Evolutionary conservation across 1,140 invertebrate species (phyloP), one percentile per base, ranked within the genome.

Genomic region (Thrips palmi): DNA sequence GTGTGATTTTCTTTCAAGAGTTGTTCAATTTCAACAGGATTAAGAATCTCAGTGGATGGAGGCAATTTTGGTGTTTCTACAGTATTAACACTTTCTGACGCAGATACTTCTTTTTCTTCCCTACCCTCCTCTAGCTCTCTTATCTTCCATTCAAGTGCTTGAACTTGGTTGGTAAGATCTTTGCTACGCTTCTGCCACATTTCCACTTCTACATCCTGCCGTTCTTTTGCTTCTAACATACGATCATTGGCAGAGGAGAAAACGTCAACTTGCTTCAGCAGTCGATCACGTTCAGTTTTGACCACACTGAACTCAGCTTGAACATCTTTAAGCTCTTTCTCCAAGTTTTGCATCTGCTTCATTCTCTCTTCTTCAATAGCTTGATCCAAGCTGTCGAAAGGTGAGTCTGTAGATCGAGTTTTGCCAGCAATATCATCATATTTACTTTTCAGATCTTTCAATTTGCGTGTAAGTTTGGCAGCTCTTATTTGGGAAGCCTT

Each of bases 151-250:
- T 58, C 55, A 2, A 61, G 41, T 15, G 49, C 51, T 24, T 52
- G 42, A 17, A 58, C 41, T 27, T 61, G 49, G 18, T 62, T 50
- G 49, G 81, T 74, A 33, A 85, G 53, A 25, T 46, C 44, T 15
- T 29, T 34, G 18, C 71, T 75, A 47, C 74, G 68, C 19, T 67
- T 68, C 49, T 75, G 70, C 53, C 72, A 72, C 44, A 76, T 63
- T 44, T 76, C 65, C 0, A 64, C 47, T 52, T 77, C 72, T 47
- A 60, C 63, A 44, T 83, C 78, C 55, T 81, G 71, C 41, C 73
- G 72, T 52, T 85, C 79, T 57, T 84, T 84, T 54, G 77, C 69
- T 49, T 84, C 77, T 2, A 71, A 53, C 45, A 82, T 67, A 33
- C 70, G 65, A 24, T 84, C 77, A 51, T 85, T 83, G n/a, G 77